Base-by-base conservation (phyloP, 2,113 vertebrate species). In the Mirza zaza region DNA sequence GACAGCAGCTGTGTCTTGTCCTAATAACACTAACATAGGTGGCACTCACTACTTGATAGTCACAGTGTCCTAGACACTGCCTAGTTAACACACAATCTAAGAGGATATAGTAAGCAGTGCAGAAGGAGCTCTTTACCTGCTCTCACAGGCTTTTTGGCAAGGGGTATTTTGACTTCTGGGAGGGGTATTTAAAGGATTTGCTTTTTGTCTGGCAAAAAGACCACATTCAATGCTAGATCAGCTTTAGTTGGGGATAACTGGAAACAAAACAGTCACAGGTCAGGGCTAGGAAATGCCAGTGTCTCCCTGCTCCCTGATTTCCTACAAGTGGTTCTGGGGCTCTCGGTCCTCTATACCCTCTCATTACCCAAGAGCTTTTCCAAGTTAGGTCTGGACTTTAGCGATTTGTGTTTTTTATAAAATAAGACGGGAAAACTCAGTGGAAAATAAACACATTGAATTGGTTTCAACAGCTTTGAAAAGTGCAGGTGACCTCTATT, bases 371-470 rank as follows among this genome's bases (percentile, higher is more conserved):
- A 79, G 55, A 94, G 45, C 57, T 42, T 96, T 96, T 80, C 39
- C 52, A 94, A 77, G 45, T 87, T 80, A 76, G 6, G 2, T 83
- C 59, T 89, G 15, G 25, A 57, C 59, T 85, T 52, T 32, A 90
- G 76, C 70, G 61, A 50, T 95, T 70, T 5, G 1, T 65, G 34
- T 39, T 94, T 50, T 94, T 92, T 76, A 55, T 94, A 82, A 91
- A 6, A 5, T 12, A 36, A 67, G 34, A 73, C 67, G 68, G 80
- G 92, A 48, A 48, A 92, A 90, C 20, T 90, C 73, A 93, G 48
- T 90, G 93, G 87, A 83, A 97, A 97, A 88, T 77, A 83, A 92
- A 91, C n/a, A 79, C 42, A 67, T 34, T 73, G 57, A 94, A 87
- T 61, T 52, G 93, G 63, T 42, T 96, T 97, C 61, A 87, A 1